Base-by-base conservation (phyloP, 2,888 invertebrate species). In the Amblyjoppa proteus region DNA sequence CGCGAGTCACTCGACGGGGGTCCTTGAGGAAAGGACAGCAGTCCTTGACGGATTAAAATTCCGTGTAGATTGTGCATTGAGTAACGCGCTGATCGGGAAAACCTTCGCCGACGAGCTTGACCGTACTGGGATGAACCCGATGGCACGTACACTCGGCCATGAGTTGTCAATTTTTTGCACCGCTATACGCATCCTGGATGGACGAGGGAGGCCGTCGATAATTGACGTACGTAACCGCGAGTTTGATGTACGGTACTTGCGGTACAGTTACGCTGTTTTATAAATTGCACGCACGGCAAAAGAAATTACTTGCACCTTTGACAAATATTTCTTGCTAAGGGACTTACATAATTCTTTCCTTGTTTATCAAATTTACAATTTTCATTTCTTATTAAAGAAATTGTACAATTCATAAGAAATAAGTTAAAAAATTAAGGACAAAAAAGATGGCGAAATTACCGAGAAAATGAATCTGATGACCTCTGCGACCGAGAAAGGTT, bases 1-100 rank as follows among this genome's bases (percentile, higher is more conserved):
- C 0, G 5, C 51, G 51, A 53, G n/a, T 53, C n/a, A 53, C 20
- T 20, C 20, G 3, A 20, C 53, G 9, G 2, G n/a, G 53, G 16
- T n/a, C 68, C 77, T 58, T 49, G 49, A 77, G 51, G 82, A 82
- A 85, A 79, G 82, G 79, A 71, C 74, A 71, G 51, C 34, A 77
- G 68, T 64, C 73, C 61, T 73, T 69, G 49, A 38, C 38, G 2
- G 45, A 81, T 49, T 61, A 69, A 34, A 56, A 41, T 68, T 77
- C 66, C 66, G 51, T 20, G 31, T 45, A 69, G 61, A 77, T 78
- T 64, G 28, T 64, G 31, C 81, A 78, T 84, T 84, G 81, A 41
- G 51, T 58, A 81, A 81, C 1, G 13, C 45, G 31, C 69, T 78
- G 69, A 77, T 78, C 74, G 61, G 61, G n/a, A 73, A 76, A 66